Evolutionary conservation across 2,113 vertebrate species (phyloP), one percentile per base, ranked within the genome.

Genomic region (Gymnorhina tibicen): DNA sequence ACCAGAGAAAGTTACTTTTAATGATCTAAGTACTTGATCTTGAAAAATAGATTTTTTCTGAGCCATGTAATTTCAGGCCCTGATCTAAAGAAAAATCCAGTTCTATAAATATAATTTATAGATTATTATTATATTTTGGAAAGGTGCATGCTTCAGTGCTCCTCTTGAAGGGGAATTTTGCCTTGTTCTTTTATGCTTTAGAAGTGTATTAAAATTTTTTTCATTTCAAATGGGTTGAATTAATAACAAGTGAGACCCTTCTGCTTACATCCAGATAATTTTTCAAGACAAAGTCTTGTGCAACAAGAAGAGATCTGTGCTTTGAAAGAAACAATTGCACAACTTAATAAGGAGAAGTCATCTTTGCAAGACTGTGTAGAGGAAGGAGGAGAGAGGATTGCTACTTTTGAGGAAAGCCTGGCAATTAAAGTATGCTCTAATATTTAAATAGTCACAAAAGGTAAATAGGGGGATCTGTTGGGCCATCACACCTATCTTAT

Each of bases 361-460:
- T 93, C 94, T 68, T 96, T 99, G 42, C 97, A 98, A 96, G 95
- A 95, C 37, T 97, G 85, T 67, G 58, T 98, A 93, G 98, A 98
- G 96, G 97, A 98, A 96, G 98, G 97, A 94, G 95, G 79, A 78
- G 96, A 97, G 69, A 98, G 97, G 81, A 98, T 98, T 75, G 85
- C 92, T 78, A 59, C 95, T 75, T 95, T 98, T 72, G 97, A 98
- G 95, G 94, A 97, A 91, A 98, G 82, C 66, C 96, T 99, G 86
- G 78, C 86, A 78, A 77, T 95, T 89, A 98, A 98, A 97, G 97
- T 98, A 97, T 91, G 95, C 97, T 93, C 28, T 94, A 83, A 87
- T 69, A 77, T 63, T 28, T 58, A 42, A 35, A 73, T 24, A 41
- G 66, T 60, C 23, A 35, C 33, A 60, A 49, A 69, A 81, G 26